phyloP scores from a whole-genome alignment of 1,140 invertebrate species.

The Zaprionus nigranus region DNA sequence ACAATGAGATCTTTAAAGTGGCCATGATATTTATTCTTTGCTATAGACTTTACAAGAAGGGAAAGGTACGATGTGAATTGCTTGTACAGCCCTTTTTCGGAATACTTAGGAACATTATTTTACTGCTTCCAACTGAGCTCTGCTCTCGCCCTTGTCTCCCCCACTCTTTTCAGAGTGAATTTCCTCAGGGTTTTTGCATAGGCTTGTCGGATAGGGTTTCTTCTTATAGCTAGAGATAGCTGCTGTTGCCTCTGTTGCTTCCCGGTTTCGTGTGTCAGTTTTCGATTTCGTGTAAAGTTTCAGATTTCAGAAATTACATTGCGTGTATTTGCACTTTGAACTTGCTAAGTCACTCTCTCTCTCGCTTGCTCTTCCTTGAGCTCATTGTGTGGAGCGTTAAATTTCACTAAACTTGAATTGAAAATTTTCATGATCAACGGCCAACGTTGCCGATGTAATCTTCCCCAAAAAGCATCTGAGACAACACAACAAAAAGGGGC shows the following conservation, averaged over 20 bases:
- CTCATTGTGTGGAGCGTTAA: constrained; percentile 54
- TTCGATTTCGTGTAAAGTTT: constrained; percentile 15
- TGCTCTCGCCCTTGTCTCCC: not conserved
- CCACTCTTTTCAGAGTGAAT: not conserved
- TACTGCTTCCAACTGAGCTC: not conserved
- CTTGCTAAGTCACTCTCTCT: constrained; percentile 1
- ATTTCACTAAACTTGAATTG: constrained; percentile 83
- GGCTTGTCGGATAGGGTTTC: constrained; percentile 4
- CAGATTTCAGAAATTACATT: constrained; percentile 14
- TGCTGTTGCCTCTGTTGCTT: constrained; percentile 7
- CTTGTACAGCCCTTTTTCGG: no score
- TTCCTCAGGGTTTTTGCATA: not conserved
- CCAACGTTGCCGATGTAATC: constrained; percentile 58
- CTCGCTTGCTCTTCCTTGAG: not conserved
- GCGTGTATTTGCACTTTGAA: constrained; percentile 23
- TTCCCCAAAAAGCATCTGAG: constrained; percentile 39
- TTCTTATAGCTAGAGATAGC: not conserved
- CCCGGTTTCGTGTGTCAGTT: constrained; percentile 16
- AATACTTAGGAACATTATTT: not conserved
- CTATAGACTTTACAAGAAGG: no score
- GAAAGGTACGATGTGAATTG: no score
- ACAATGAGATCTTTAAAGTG: not conserved
- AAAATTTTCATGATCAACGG: constrained; percentile 82
- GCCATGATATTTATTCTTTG: no score
- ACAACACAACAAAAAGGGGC: constrained; percentile 32